Percentiles rank a stretch among this genome's conserved stretches.
phyloP scores from a whole-genome alignment of 2,113 vertebrate genomes.

The Baryphthengus martii region DNA sequence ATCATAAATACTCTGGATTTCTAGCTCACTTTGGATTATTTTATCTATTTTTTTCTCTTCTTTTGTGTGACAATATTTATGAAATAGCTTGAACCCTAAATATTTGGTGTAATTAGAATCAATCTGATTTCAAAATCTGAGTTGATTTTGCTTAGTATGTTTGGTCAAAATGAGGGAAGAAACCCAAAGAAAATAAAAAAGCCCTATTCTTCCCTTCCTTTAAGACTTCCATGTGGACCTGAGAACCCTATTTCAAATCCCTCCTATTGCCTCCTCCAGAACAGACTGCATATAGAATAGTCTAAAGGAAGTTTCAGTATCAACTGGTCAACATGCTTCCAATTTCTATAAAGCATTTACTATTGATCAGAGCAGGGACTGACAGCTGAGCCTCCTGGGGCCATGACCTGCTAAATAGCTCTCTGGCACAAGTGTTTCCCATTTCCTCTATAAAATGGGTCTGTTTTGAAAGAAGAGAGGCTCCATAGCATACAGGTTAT shows the following conservation, averaged over 20 bases:
- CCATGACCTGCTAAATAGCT: background rate
- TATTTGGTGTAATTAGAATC: background rate
- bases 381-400: accelerated
- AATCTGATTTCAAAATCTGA: background rate
- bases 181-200: background rate
- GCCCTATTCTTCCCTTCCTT: background rate
- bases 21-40: background rate
- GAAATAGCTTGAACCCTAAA: background rate
- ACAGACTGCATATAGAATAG: background rate
- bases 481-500: background rate
- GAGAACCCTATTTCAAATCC: background rate
- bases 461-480: background rate
- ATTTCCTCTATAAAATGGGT: background rate
- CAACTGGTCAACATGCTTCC: background rate
- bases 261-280: background rate
- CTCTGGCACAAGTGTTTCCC: background rate
- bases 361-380: background rate
- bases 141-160: background rate
- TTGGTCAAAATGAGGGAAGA: background rate
- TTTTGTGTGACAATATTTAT: background rate
- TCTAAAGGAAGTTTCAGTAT: background rate
- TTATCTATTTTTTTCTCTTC: background rate
- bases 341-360: background rate
- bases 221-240: background rate
- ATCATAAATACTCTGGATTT: background rate